Base-by-base conservation (phyloP, 1,140 invertebrate genomes). In the Cryptotermes secundus region DNA sequence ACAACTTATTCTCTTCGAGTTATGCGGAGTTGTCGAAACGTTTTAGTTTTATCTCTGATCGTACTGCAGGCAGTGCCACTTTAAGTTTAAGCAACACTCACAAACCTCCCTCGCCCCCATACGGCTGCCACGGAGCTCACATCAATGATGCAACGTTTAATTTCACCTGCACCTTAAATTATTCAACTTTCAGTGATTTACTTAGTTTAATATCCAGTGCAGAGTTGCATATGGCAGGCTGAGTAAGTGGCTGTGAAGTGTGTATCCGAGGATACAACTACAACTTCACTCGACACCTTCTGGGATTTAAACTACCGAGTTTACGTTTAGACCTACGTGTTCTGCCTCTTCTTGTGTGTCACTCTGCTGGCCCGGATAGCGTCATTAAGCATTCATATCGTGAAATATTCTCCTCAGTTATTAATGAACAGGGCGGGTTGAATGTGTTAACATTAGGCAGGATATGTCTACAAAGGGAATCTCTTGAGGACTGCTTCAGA, bases 121-220 rank as follows among this genome's bases (percentile, higher is more conserved):
- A 79, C n/a, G 19, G 6, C 24, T 26, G 34, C 19, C 80, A 26
- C 34, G 80, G 34, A 24, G 38, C 80, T 31, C 9, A n/a, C 80
- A 81, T 81, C 80, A 81, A 81, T 81, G 80, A 34, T 81, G 80
- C 80, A 81, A 35, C 80, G 34, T 81, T 35, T 35, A 81, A 81
- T 81, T 81, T 81, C 35, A 81, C 80, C 34, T 81, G 34, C n/a
- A 81, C n/a, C 3, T 35, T 81, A 31, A 81, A 81, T 81, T 35
- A 81, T 81, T 22, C n/a, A 81, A 26, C 35, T 81, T 36, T 26
- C 35, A 26, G 22, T 31, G 80, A 81, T 81, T 81, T 72, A 31
- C 59, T 72, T 72, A 31, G 59, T 72, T n/a, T 72, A 72, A 72
- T 72, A 72, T 72, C 59, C 59, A 72, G n/a, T 26, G 4, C 45